phyloP scores from a whole-genome alignment of 2,888 invertebrate genomes.

The Mesorhabditis spiculigera region DNA sequence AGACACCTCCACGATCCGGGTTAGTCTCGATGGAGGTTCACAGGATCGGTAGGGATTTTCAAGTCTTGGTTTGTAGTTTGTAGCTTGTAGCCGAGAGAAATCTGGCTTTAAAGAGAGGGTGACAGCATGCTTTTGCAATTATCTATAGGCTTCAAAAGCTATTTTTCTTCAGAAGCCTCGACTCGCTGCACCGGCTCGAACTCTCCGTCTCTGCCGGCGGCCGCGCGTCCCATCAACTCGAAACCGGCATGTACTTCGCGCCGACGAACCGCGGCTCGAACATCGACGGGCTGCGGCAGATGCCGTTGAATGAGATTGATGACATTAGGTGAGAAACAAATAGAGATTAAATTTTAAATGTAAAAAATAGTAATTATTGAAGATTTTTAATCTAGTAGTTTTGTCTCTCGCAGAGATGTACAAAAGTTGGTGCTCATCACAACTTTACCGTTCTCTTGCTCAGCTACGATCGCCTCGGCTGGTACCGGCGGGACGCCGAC shows the following conservation, averaged over 20 bases:
- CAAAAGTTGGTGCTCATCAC: neutral
- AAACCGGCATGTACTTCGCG: slow-evolving; percentile 54
- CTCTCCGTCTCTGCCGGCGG: slow-evolving; percentile 47
- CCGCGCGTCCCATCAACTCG: slow-evolving; percentile 46
- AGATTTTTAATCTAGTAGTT: too few species aligned
- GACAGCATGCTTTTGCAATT: too few species aligned
- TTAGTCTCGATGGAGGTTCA: slow-evolving; percentile 47
- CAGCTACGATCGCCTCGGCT: slow-evolving; percentile 55
- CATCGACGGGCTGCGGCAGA: slow-evolving; percentile 43
- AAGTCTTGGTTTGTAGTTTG: neutral
- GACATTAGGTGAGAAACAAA: slow-evolving; percentile 47
- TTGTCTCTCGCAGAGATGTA: neutral
- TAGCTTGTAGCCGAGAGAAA: too few species aligned
- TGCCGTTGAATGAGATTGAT: slow-evolving; percentile 51
- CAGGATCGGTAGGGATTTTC: slow-evolving; percentile 28
- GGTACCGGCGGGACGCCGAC: slow-evolving; percentile 48
- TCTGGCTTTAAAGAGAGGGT: too few species aligned
- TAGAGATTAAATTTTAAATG: neutral
- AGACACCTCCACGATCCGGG: slow-evolving; percentile 44
- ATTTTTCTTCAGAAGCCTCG: slow-evolving; percentile 30
- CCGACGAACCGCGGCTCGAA: slow-evolving; percentile 41
- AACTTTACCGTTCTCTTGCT: slow-evolving; percentile 11
- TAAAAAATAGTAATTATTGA: neutral
- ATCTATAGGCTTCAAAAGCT: too few species aligned
- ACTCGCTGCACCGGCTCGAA: slow-evolving; percentile 34